A percentile compares a stretch with the other conserved stretches of the same genome.
phyloP scores from a whole-genome alignment of 1,140 invertebrate genomes.

The Trichoplusia ni region DNA sequence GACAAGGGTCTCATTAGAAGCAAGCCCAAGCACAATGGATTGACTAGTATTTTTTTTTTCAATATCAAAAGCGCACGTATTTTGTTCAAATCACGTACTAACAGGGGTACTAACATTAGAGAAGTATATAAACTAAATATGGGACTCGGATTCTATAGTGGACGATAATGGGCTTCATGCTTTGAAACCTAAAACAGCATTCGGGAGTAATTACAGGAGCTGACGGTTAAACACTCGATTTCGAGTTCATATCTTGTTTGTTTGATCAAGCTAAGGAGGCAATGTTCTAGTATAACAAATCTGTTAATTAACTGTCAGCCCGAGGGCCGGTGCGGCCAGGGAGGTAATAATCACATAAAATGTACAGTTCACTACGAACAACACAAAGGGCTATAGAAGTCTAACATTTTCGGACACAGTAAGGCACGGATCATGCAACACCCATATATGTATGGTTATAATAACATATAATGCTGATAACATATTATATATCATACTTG shows the following conservation, averaged over 20 bases:
- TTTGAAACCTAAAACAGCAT: conserved; percentile 64
- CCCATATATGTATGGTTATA: conserved; percentile 66
- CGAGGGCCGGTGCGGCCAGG: conserved; percentile 50
- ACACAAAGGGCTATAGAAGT: conserved; percentile 77
- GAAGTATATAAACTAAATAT: conserved; percentile 49
- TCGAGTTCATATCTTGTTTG: conserved; percentile 6
- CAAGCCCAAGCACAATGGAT: conserved; percentile 77
- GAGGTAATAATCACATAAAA: conserved; percentile 65
- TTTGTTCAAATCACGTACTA: conserved; percentile 58
- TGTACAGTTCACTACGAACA: conserved; percentile 73
- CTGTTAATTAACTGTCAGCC: conserved; percentile 73
- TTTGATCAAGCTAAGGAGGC: conserved; percentile 15
- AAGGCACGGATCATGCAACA: conserved; percentile 80
- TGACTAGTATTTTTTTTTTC: conserved; percentile 49
- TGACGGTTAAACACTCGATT: conserved; percentile 67
- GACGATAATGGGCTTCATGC: conserved; percentile 69
- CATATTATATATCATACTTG: conserved; percentile 48
- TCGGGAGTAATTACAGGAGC: conserved; percentile 53
- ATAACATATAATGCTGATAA: conserved; percentile 53
- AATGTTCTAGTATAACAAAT: conserved; percentile 7
- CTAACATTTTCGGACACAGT: conserved; percentile 76
- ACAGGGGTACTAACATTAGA: conserved; percentile 50
- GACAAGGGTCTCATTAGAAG: conserved; percentile 64
- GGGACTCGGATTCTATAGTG: conserved; percentile 56
- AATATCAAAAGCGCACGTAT: conserved; percentile 65